Conservation (phyloP, 1,140 invertebrate genomes). For the Drosophila chauvacae region DNA sequence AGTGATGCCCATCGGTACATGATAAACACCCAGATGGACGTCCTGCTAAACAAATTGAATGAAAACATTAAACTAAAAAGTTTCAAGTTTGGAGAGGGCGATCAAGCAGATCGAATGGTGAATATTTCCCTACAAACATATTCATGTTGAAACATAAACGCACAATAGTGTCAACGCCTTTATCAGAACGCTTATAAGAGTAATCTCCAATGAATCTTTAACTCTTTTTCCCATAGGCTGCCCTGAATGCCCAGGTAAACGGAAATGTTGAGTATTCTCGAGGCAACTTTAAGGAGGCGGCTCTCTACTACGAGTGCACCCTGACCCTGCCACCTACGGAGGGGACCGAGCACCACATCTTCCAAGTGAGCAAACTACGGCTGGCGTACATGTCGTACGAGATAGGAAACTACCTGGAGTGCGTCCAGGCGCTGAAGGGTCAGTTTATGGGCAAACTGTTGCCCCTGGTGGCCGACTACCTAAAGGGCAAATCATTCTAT, state of each 20-base stretch:
- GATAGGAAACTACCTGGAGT: slow-evolving; percentile 27
- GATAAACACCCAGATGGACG: slow-evolving; percentile 44
- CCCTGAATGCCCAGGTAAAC: slow-evolving; percentile 59
- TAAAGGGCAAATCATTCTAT: slow-evolving; percentile 65
- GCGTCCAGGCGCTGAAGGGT: slow-evolving; percentile 32
- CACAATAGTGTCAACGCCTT: too few relatives aligned
- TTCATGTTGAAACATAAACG: too few relatives aligned
- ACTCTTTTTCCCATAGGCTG: background rate
- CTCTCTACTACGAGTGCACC: slow-evolving; percentile 37
- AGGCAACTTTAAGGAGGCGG: slow-evolving; percentile 27
- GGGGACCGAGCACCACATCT: slow-evolving; percentile 25
- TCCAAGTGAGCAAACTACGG: slow-evolving; percentile 49
- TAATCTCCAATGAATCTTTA: background rate
- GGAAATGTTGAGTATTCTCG: slow-evolving; percentile 66
- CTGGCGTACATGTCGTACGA: slow-evolving; percentile 56
- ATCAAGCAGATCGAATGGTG: slow-evolving; percentile 20
- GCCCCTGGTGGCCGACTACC: slow-evolving; percentile 22
- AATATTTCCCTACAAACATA: background rate
- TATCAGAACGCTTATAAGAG: background rate
- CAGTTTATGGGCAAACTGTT: slow-evolving; percentile 9
- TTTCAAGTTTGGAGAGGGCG: slow-evolving; percentile 5
- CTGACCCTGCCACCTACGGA: background rate
- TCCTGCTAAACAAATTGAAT: slow-evolving; percentile 44
- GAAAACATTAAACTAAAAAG: slow-evolving; percentile 7
- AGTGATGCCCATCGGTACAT: slow-evolving; percentile 54